Conservation (phyloP, 2,797 vertebrate species). For the Aldrovandia affinis region DNA sequence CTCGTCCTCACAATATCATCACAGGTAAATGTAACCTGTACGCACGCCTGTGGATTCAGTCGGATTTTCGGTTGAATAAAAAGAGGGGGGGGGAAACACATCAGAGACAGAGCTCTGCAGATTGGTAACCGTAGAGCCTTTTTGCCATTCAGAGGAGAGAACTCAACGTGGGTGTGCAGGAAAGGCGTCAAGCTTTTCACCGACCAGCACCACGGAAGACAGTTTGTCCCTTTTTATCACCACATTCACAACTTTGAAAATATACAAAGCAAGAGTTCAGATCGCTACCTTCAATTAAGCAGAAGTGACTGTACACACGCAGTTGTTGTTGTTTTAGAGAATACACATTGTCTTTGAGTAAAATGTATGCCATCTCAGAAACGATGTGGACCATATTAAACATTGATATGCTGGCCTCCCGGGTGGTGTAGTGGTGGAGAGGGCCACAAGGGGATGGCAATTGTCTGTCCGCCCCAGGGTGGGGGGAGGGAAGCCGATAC, state of each 20-base stretch:
- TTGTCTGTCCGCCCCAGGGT: too few species aligned
- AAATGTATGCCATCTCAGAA: not conserved
- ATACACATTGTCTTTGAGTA: not conserved
- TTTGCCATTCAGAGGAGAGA: not conserved
- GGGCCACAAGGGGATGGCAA: too few species aligned
- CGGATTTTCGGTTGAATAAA: not conserved
- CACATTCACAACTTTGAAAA: not conserved
- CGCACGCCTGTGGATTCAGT: not conserved
- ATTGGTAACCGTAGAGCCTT: not conserved
- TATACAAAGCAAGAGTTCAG: not conserved
- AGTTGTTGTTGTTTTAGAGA: not conserved
- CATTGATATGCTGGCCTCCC: too few species aligned
- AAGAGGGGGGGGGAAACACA: not conserved
- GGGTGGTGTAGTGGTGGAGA: too few species aligned
- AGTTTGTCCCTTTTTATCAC: not conserved
- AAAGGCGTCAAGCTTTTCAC: too few species aligned
- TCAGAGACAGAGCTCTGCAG: not conserved
- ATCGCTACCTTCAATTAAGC: not conserved
- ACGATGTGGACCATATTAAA: not conserved
- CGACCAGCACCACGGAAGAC: not conserved
- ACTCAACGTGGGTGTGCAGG: not conserved
- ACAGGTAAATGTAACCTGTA: constrained; percentile 6
- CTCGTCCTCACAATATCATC: not conserved
- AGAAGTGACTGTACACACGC: not conserved
- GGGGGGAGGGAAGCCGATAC: too few species aligned